Conservation (phyloP, 2,113 vertebrate genomes). For the Tor tambroides region DNA sequence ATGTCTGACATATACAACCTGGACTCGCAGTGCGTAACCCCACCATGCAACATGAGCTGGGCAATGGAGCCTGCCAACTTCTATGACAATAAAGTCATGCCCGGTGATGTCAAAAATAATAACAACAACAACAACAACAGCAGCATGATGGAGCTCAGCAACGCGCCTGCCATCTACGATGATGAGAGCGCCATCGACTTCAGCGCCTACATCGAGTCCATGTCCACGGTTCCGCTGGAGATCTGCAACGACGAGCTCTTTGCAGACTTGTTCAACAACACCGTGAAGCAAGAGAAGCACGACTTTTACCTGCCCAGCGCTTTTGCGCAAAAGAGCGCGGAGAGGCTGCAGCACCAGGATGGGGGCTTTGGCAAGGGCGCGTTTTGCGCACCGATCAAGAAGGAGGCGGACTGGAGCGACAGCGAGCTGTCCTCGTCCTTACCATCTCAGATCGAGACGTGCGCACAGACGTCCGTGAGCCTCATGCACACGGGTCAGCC, state of each 20-base stretch:
- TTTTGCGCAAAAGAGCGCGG: slow-evolving; percentile 64
- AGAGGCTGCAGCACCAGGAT: slow-evolving; percentile 54
- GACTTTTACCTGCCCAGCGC: slow-evolving; percentile 72
- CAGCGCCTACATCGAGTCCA: slow-evolving; percentile 95
- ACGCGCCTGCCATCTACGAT: slow-evolving; percentile 88
- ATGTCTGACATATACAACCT: slow-evolving; percentile 93
- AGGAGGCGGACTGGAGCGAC: slow-evolving; percentile 92
- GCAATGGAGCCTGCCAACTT: slow-evolving; percentile 90
- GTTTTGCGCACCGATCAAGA: slow-evolving; percentile 81
- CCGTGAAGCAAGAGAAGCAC: slow-evolving; percentile 86
- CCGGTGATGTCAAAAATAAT: slow-evolving; percentile 63
- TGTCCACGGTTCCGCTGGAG: slow-evolving; percentile 93
- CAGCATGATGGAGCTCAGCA: slow-evolving; percentile 84
- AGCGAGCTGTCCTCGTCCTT: slow-evolving; percentile 86
- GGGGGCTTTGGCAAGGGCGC: slow-evolving; percentile 47
- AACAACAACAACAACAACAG: slow-evolving; percentile 58
- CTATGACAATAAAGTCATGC: slow-evolving; percentile 84
- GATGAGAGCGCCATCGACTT: slow-evolving; percentile 95
- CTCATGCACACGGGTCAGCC: slow-evolving; percentile 84
- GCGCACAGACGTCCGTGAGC: slow-evolving; percentile 92
- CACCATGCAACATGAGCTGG: slow-evolving; percentile 87
- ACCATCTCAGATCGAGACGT: slow-evolving; percentile 88
- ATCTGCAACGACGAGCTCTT: slow-evolving; percentile 98
- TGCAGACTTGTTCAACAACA: slow-evolving; percentile 96
- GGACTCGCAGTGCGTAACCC: slow-evolving; percentile 84